Base-by-base conservation (phyloP, 2,888 invertebrate species). In the Andrena hattorfiana region DNA sequence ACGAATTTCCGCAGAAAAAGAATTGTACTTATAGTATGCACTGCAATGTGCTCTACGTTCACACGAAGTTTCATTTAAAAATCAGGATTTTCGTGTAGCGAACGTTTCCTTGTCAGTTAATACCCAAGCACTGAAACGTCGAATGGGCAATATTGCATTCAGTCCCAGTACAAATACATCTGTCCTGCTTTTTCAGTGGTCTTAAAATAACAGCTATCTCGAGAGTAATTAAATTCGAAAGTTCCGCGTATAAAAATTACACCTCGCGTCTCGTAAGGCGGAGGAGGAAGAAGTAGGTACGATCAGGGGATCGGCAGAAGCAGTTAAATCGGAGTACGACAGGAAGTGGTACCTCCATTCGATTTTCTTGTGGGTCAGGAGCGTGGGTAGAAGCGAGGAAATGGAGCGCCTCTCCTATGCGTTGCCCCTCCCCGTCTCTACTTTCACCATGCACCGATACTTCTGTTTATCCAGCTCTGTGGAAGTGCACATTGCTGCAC, bases 341-440 rank as follows among this genome's bases (percentile, higher is more conserved):
- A 81, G 81, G 79, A 82, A 82, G 71, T 75, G 59, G 79, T 60
- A 79, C 74, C 76, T 48, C 84, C 77, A 71, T 78, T 79, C 67
- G 79, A 70, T 85, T 86, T 67, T 87, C 81, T 68, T 77, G 81
- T 75, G 69, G 81, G 74, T 77, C 81, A 81, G 73, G 66, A 78
- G 75, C 77, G 87, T 79, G 86, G 86, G 86, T 77, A 83, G 86
- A 60, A 30, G 35, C 67, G 67, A 81, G 66, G 72, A 87, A 87
- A 77, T 85, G 81, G 82, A 88, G 78, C 86, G 73, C 74, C 76
- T 63, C 73, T 76, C 60, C 75, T 56, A 71, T 66, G 10, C 51
- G 20, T 6, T 20, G 60, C 84, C 77, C 77, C 70, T 68, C 67
- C 74, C 20, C 68, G 42, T 81, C 79, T 80, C 88, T 83, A 80